Evolutionary conservation across 2,888 invertebrate species (phyloP).

Genomic region (Tetranychus piercei): DNA sequence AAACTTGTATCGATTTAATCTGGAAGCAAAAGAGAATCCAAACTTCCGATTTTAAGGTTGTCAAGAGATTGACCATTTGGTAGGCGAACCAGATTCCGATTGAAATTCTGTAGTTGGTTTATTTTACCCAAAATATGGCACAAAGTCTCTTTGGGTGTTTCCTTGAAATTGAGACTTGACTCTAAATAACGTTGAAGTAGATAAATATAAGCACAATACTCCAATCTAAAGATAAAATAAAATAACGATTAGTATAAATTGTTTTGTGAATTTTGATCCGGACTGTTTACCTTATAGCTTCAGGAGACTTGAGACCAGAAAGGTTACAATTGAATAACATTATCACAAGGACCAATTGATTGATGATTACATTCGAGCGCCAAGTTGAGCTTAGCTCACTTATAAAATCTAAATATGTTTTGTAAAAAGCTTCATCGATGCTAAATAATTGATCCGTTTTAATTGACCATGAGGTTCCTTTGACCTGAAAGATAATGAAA

Average conservation of each 20-base stretch:
- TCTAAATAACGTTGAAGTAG: constrained; percentile 25
- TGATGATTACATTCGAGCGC: background rate
- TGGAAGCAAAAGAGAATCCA: background rate
- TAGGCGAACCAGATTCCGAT: background rate
- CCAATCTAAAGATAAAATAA: constrained; percentile 19
- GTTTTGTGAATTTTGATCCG: background rate
- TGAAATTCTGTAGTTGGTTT: background rate
- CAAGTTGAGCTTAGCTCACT: background rate
- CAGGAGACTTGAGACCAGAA: background rate
- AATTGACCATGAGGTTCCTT: background rate
- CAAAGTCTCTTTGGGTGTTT: background rate
- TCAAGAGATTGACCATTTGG: background rate
- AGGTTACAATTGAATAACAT: background rate
- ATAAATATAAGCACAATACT: constrained; percentile 25
- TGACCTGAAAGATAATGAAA: background rate
- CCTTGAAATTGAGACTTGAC: background rate
- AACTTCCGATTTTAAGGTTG: background rate
- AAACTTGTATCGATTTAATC: background rate
- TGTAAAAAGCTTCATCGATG: background rate
- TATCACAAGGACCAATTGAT: background rate
- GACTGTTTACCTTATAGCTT: no score
- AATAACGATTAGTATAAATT: background rate
- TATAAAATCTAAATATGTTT: background rate
- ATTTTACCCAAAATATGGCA: background rate
- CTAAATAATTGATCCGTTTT: background rate